These are phyloP conservation scores for Ophion ellenae DNA, from an alignment of 2,888 invertebrate genomes.

Conservation along the genomic window DNA sequence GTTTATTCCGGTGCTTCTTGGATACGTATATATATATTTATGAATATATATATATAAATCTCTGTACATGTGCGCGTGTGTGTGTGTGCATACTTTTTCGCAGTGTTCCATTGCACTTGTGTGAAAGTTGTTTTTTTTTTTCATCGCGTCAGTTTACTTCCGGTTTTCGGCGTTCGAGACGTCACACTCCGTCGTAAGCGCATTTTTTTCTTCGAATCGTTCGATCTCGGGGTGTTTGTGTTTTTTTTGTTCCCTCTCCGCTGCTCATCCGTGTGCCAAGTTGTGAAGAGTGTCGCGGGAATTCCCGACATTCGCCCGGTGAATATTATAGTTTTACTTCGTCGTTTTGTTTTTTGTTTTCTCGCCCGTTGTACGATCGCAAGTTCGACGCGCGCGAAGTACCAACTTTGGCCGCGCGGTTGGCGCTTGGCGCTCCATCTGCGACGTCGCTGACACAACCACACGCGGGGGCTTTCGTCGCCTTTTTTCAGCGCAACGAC, in stretches of 20 bases:
- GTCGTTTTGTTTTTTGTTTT: background rate
- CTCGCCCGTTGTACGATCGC: background rate
- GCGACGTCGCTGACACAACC: slow-evolving; percentile 15
- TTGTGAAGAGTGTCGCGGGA: slow-evolving; percentile 37
- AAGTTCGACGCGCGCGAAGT: background rate
- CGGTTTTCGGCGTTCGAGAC: too few relatives aligned
- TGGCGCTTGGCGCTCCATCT: slow-evolving; percentile 50
- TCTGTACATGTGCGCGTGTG: too few relatives aligned
- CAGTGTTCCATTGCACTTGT: too few relatives aligned
- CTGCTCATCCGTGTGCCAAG: slow-evolving; percentile 31
- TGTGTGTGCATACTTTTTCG: too few relatives aligned
- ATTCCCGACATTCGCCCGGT: background rate
- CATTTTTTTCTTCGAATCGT: background rate
- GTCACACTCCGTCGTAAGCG: too few relatives aligned
- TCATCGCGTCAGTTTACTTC: too few relatives aligned
- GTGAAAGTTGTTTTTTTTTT: too few relatives aligned
- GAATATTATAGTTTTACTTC: background rate
- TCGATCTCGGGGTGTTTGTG: slow-evolving; percentile 2
- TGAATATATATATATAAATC: background rate
- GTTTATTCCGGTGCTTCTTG: background rate
- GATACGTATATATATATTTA: slow-evolving; percentile 5
- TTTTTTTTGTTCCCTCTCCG: background rate
- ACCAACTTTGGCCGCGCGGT: slow-evolving; percentile 60
- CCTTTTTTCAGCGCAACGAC: too few relatives aligned
- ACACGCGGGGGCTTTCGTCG: too few relatives aligned